These are phyloP conservation scores for Danionella cerebrum DNA, from an alignment of 2,113 vertebrate species.

Conservation along the genomic window DNA sequence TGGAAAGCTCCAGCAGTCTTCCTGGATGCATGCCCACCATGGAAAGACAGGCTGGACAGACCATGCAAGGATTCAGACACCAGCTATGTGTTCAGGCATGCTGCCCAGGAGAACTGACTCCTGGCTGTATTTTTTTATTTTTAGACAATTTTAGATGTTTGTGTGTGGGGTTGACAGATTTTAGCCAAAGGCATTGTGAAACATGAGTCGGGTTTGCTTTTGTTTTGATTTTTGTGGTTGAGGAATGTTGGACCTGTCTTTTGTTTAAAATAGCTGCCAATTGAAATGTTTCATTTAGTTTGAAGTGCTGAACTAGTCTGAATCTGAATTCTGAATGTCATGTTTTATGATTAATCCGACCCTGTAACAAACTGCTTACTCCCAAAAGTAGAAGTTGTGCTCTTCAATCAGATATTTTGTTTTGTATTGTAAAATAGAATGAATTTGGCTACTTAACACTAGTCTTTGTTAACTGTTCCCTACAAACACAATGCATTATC, in stretches of 20 bases:
- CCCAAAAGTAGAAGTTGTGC: too few relatives aligned
- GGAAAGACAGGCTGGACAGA: constrained; percentile 17
- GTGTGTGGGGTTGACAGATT: neutral
- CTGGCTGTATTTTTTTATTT: neutral
- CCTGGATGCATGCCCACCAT: constrained; percentile 37
- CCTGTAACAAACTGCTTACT: too few relatives aligned
- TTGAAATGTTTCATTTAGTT: neutral
- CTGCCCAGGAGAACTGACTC: neutral
- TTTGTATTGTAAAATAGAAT: too few relatives aligned
- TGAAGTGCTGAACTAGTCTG: too few relatives aligned
- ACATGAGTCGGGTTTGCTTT: neutral
- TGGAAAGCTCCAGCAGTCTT: constrained; percentile 33
- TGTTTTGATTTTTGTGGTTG: neutral
- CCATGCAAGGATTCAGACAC: neutral
- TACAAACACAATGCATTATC: too few relatives aligned
- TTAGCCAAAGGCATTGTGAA: neutral
- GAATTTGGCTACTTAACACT: too few relatives aligned
- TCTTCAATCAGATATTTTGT: too few relatives aligned
- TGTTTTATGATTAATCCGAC: too few relatives aligned
- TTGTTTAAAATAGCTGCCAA: neutral
- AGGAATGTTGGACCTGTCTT: neutral
- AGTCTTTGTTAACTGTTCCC: too few relatives aligned
- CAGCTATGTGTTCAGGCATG: neutral
- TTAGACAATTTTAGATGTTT: neutral
- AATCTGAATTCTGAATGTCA: too few relatives aligned